Percentiles rank a stretch among this genome's conserved stretches.
phyloP scores from a whole-genome alignment of 2,113 vertebrate genomes.

The Australoheros scitulus region DNA sequence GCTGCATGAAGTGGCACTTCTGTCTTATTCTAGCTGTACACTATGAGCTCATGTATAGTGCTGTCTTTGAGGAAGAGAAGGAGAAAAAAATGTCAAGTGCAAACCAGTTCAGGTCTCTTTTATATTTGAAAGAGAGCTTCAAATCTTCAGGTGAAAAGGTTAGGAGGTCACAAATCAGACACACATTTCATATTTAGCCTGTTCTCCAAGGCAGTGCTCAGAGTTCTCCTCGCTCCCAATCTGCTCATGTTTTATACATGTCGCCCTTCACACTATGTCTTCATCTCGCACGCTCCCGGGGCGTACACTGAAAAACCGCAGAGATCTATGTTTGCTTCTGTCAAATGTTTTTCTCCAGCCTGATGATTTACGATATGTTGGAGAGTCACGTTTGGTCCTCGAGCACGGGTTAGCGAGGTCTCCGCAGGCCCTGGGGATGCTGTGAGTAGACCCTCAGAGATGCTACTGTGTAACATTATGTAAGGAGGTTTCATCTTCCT shows the following conservation, averaged over 20 bases:
- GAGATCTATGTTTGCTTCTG: conserved; percentile 66
- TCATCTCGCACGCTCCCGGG: conserved; percentile 58
- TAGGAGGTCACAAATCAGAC: conserved; percentile 61
- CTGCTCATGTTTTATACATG: conserved; percentile 73
- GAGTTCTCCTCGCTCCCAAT: conserved; percentile 56
- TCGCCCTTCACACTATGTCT: conserved; percentile 63
- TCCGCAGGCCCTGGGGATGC: conserved; percentile 34
- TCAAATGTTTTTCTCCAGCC: conserved; percentile 60
- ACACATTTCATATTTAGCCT: conserved; percentile 44
- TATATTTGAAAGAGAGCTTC: conserved; percentile 19
- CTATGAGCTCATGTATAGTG: background rate
- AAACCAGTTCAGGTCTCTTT: background rate
- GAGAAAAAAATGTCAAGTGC: background rate
- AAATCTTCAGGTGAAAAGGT: conserved; percentile 55
- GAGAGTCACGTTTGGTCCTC: conserved; percentile 29
- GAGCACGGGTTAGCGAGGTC: conserved; percentile 16
- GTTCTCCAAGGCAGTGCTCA: conserved; percentile 41
- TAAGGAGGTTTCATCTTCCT: background rate
- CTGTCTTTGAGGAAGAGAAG: background rate
- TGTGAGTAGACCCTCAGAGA: background rate
- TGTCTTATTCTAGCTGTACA: background rate
- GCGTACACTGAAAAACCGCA: conserved; percentile 41
- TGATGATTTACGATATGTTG: conserved; percentile 44
- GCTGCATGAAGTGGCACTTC: background rate
- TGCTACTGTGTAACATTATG: background rate